Conservation (phyloP, 2,113 vertebrate genomes). For the Sapajus apella region DNA sequence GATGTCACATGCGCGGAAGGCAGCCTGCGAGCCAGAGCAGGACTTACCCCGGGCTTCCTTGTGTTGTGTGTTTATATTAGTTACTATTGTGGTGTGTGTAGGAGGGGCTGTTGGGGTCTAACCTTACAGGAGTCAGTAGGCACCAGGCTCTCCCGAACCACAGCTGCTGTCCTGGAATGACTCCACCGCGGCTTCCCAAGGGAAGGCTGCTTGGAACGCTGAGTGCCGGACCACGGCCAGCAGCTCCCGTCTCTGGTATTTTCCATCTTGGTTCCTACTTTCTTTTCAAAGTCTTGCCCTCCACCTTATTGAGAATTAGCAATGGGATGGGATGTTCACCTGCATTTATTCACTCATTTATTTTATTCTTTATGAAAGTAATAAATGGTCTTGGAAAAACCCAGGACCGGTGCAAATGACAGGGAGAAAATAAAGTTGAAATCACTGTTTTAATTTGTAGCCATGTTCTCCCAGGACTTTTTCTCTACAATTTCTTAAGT, state of each 20-base stretch:
- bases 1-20: neutral
- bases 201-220: neutral
- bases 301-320: neutral
- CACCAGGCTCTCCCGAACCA: neutral
- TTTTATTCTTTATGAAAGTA: neutral
- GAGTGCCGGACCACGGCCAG: neutral
- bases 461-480: neutral
- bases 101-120: neutral
- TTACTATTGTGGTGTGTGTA: too few relatives aligned
- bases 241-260: neutral
- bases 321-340: conserved; percentile 13
- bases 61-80: neutral
- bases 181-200: neutral
- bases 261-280: neutral
- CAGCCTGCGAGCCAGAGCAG: neutral
- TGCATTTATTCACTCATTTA: conserved; percentile 45
- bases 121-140: neutral
- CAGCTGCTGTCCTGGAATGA: neutral
- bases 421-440: neutral
- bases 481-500: neutral
- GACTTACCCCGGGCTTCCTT: accelerated
- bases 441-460: neutral
- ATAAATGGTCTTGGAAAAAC: neutral
- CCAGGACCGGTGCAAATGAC: neutral
- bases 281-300: conserved; percentile 11